Conservation (phyloP, 2,113 vertebrate species). For the Pristiophorus japonicus region DNA sequence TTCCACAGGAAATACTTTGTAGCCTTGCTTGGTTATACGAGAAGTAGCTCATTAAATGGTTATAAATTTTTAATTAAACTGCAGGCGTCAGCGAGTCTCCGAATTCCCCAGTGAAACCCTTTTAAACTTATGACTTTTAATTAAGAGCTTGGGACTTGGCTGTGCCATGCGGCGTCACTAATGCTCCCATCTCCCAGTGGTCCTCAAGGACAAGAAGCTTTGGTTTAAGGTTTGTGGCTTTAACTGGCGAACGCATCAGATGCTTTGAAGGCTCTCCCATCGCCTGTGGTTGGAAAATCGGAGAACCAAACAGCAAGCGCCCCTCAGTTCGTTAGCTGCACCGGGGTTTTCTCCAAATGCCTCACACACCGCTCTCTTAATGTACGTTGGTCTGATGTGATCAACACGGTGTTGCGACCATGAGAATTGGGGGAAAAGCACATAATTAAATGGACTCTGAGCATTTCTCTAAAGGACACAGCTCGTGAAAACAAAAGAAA, state of each 20-base stretch:
- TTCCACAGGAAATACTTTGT: not conserved
- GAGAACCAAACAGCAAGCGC: not conserved
- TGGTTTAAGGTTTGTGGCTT: not conserved
- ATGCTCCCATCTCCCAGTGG: not conserved
- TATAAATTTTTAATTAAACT: slow-evolving; percentile 27
- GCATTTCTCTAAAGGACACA: not conserved
- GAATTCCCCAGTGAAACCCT: not conserved
- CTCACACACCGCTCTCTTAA: not conserved
- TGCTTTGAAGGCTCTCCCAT: not conserved
- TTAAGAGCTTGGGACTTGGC: not conserved
- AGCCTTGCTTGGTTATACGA: not conserved
- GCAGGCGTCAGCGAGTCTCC: not conserved
- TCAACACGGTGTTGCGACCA: not conserved
- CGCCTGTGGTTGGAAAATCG: not conserved
- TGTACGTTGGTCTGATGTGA: not conserved
- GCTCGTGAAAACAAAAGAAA: not conserved
- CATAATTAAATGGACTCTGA: not conserved
- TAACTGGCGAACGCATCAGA: not conserved
- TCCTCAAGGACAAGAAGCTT: not conserved
- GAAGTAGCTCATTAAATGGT: slow-evolving; percentile 1
- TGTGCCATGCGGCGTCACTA: not conserved
- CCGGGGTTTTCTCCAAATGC: not conserved
- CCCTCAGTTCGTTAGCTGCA: not conserved
- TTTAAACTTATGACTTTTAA: slow-evolving; percentile 24
- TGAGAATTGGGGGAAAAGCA: not conserved